phyloP scores from a whole-genome alignment of 2,797 vertebrate species.

The Sciurus vulgaris region DNA sequence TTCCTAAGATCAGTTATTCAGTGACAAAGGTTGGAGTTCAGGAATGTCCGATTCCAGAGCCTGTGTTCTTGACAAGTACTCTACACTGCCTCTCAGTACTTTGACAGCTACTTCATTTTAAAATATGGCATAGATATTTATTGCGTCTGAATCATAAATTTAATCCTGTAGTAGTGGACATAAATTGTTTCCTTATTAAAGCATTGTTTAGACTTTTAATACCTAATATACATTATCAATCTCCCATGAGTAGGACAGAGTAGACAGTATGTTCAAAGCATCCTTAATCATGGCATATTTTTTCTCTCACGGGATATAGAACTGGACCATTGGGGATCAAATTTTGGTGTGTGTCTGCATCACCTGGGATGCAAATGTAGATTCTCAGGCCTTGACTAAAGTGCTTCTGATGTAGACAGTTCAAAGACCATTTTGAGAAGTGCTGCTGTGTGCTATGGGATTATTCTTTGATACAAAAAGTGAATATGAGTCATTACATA shows the following conservation, averaged over 20 bases:
- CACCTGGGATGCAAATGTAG: not conserved
- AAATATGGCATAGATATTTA: not conserved
- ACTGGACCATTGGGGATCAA: not conserved
- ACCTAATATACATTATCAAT: conserved; percentile 34
- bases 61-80: not conserved
- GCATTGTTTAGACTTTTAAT: conserved; percentile 50
- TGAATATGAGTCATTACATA: not conserved
- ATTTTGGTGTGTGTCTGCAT: not conserved
- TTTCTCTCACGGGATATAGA: not conserved
- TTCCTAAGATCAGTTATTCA: conserved; percentile 50
- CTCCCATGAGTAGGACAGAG: not conserved
- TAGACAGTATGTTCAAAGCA: not conserved
- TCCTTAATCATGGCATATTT: conserved; percentile 25
- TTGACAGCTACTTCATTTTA: conserved; percentile 5
- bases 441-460: not conserved
- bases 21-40: conserved; percentile 19
- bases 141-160: conserved; percentile 37
- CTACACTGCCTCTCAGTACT: not conserved
- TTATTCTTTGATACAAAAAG: conserved; percentile 40
- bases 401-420: conserved; percentile 23
- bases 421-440: conserved; percentile 56
- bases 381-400: not conserved
- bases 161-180: conserved; percentile 6
- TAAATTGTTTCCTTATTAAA: conserved; percentile 42
- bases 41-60: not conserved